Evolutionary conservation across 2,113 vertebrate species (phyloP).

Genomic region (Gorsachius goisagi): DNA sequence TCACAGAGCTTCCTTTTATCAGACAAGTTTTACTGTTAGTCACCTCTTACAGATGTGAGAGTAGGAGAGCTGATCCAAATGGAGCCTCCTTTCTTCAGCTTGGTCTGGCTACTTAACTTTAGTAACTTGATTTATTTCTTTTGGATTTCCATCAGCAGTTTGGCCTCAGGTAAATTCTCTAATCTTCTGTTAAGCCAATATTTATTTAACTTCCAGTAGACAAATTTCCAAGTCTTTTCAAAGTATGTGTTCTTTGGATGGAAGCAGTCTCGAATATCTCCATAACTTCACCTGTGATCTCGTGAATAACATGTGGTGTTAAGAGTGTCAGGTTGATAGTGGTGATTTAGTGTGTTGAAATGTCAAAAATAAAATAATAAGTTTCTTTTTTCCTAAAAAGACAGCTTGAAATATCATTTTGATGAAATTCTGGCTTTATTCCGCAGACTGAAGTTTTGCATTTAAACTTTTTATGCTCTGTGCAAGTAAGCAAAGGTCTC

Average conservation of each 20-base stretch:
- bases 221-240: not conserved
- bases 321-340: not conserved
- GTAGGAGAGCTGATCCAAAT: not conserved
- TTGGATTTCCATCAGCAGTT: not conserved
- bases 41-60: not conserved
- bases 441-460: not conserved
- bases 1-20: not conserved
- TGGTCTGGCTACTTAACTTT: not conserved
- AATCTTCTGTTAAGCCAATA: not conserved
- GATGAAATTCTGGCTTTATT: not conserved
- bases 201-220: not conserved
- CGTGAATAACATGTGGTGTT: not conserved
- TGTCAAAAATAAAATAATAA: not conserved
- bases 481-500: not conserved
- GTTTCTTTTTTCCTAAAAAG: not conserved
- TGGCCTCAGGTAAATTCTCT: not conserved
- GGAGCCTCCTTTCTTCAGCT: not conserved
- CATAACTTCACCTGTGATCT: not conserved
- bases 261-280: not conserved
- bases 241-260: not conserved
- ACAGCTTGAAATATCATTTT: not conserved
- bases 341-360: not conserved
- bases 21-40: not conserved
- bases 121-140: not conserved
- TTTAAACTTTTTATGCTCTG: not conserved